These are phyloP conservation scores for Leptobrachium ailaonicum DNA, from an alignment of 2,113 vertebrate species.

Conservation along the genomic window DNA sequence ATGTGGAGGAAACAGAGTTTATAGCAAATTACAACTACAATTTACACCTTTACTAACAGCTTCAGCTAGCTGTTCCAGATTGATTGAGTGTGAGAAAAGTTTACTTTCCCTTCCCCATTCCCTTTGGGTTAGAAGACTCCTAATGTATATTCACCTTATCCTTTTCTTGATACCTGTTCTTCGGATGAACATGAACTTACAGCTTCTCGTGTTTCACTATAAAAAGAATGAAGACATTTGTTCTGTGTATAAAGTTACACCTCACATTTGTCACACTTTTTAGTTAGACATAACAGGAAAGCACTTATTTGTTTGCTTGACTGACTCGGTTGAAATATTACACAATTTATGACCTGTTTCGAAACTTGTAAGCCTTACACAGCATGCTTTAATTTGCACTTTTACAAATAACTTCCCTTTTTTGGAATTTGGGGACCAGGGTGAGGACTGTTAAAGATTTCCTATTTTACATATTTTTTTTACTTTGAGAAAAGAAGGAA, in stretches of 20 bases:
- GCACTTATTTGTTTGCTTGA: conserved; percentile 5
- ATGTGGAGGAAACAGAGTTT: neutral
- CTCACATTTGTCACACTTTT: conserved; percentile 1
- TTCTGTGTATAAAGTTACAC: neutral
- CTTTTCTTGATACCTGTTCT: neutral
- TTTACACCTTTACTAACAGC: neutral
- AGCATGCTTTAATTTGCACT: conserved; percentile 12
- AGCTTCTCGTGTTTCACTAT: neutral
- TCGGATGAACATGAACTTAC: neutral
- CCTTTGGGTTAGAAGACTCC: neutral
- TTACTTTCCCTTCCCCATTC: neutral
- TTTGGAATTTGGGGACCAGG: neutral
- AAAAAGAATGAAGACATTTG: neutral
- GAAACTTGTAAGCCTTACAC: neutral
- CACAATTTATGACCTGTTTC: neutral
- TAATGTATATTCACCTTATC: neutral
- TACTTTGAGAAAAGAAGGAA: no score
- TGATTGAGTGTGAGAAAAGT: neutral
- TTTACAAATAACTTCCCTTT: neutral
- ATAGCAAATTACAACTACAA: neutral
- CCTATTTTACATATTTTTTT: no score
- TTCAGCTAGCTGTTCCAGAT: neutral
- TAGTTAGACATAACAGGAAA: conserved; percentile 10
- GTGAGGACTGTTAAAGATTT: no score
- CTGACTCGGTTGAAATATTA: neutral